These are phyloP conservation scores for Marcusenius ussheri DNA, from an alignment of 2,113 vertebrate genomes.

Conservation along the genomic window DNA sequence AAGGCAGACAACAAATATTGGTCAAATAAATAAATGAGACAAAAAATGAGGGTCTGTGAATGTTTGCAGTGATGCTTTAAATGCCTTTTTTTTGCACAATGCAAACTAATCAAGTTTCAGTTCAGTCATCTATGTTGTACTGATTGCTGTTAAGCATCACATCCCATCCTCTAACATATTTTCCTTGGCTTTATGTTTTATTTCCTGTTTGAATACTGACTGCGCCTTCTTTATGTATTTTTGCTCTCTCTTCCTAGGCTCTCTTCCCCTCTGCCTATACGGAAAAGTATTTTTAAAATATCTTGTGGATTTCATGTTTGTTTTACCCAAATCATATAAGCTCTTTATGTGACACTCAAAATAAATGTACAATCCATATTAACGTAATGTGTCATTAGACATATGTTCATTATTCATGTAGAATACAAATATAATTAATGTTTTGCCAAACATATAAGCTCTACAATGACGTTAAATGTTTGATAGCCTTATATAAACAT, in stretches of 20 bases:
- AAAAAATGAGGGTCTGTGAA: not conserved
- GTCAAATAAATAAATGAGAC: too few species aligned
- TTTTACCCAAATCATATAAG: not conserved
- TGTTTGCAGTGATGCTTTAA: not conserved
- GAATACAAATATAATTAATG: too few species aligned
- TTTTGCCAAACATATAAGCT: not conserved
- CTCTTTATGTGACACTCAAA: not conserved
- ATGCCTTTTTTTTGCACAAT: not conserved
- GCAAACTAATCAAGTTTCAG: not conserved
- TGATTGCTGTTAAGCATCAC: not conserved
- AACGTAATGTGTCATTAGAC: not conserved
- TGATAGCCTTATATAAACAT: not conserved
- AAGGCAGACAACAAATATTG: not conserved
- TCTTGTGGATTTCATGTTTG: not conserved
- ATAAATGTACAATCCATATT: not conserved
- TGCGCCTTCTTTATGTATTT: not conserved
- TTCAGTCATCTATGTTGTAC: not conserved
- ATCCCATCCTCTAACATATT: not conserved
- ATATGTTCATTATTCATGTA: too few species aligned
- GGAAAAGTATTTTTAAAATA: not conserved
- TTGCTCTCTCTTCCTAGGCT: not conserved
- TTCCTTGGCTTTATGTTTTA: not conserved
- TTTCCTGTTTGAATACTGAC: not conserved
- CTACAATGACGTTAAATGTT: not conserved
- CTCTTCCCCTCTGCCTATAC: not conserved